Evolutionary conservation across 23 tunicate species (phyloP).

Genomic region (Botrylloides violaceus): DNA sequence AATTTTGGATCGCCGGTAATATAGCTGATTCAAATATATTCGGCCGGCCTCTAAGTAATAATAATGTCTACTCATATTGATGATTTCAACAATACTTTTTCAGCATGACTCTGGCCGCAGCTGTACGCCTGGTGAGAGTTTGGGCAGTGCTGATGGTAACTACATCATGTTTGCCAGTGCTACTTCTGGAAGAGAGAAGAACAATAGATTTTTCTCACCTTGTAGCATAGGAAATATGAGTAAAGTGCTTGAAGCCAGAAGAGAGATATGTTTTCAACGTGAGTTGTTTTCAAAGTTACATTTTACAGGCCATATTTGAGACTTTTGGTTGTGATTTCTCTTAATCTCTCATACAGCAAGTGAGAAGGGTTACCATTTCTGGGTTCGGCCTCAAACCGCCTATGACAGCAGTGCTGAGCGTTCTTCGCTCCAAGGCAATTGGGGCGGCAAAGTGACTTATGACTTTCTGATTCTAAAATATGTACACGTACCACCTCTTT

Average conservation of each 20-base stretch:
- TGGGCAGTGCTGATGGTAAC: slow-evolving; percentile 44
- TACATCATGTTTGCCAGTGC: slow-evolving; percentile 96
- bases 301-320: background rate
- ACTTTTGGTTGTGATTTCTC: background rate
- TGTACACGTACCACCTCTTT: too few relatives aligned
- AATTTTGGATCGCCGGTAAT: slow-evolving; percentile 97
- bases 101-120: slow-evolving; percentile 77
- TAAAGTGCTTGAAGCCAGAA: slow-evolving; percentile 63
- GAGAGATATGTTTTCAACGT: slow-evolving; percentile 69
- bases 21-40: too few relatives aligned
- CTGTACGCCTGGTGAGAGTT: slow-evolving; percentile 89
- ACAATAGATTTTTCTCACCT: slow-evolving; percentile 60
- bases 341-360: too few relatives aligned
- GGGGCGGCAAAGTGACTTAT: too few relatives aligned
- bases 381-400: too few relatives aligned
- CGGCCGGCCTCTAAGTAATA: too few relatives aligned
- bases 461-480: too few relatives aligned
- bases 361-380: too few relatives aligned
- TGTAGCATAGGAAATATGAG: slow-evolving; percentile 87
- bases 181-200: slow-evolving; percentile 66
- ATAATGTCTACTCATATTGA: too few relatives aligned
- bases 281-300: slow-evolving; percentile 16
- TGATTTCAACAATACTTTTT: too few relatives aligned
- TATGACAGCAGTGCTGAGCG: too few relatives aligned
- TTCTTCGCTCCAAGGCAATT: too few relatives aligned